Conservation (phyloP, 64 coral and sea anemone species). For the Pocillopora verrucosa region DNA sequence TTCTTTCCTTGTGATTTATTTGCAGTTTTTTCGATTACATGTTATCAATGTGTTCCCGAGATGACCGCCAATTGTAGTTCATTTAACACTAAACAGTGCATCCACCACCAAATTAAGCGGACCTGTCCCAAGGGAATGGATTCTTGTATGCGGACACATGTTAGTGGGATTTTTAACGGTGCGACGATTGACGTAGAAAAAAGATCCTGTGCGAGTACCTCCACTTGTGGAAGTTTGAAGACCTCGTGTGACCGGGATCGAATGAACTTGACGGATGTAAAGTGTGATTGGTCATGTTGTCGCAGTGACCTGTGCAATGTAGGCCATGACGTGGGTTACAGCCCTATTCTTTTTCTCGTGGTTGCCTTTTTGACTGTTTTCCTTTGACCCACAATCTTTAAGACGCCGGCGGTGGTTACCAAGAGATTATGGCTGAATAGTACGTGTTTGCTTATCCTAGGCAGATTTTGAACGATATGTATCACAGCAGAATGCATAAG, state of each 20-base stretch:
- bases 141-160: not conserved
- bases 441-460: too few relatives aligned
- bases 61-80: not conserved
- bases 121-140: slow-evolving; percentile 1
- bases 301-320: not conserved
- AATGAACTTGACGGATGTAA: too few relatives aligned
- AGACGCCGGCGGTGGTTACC: not conserved
- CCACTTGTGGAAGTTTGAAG: not conserved
- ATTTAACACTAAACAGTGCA: not conserved
- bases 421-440: too few relatives aligned
- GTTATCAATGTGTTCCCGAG: not conserved
- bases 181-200: not conserved
- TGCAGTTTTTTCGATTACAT: not conserved
- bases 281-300: not conserved
- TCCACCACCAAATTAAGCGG: not conserved
- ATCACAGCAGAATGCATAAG: too few relatives aligned
- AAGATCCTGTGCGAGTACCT: not conserved
- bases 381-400: not conserved
- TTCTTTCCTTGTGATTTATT: not conserved
- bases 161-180: not conserved
- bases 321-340: not conserved
- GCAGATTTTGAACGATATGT: too few relatives aligned
- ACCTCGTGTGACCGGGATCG: not conserved
- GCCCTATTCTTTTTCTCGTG: not conserved
- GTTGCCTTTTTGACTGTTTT: not conserved